phyloP scores from a whole-genome alignment of 2,888 invertebrate species.

The Cataglyphis albicans region DNA sequence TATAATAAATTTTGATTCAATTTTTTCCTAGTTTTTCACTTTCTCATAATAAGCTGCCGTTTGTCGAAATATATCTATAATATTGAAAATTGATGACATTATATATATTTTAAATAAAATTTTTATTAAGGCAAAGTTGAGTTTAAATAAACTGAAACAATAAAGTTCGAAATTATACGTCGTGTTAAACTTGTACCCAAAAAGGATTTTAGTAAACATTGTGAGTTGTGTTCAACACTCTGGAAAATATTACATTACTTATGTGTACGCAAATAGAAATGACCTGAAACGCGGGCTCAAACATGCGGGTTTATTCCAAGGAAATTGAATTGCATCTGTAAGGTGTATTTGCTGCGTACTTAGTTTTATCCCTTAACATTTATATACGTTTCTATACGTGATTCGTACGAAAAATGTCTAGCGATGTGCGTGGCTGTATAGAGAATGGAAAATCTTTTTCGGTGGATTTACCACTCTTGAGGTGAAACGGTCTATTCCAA shows the following conservation, averaged over 20 bases:
- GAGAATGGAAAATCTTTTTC: constrained; percentile 30
- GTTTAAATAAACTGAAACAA: not conserved
- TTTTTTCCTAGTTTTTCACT: not conserved
- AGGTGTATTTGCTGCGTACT: constrained; percentile 33
- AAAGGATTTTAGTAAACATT: constrained; percentile 14
- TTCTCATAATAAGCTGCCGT: not conserved
- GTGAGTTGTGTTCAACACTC: not conserved
- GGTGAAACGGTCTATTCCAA: constrained; percentile 35
- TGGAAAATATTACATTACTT: constrained; percentile 30
- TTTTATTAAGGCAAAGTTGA: not conserved
- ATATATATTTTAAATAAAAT: not conserved
- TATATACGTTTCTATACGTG: constrained; percentile 31
- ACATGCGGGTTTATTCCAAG: constrained; percentile 33
- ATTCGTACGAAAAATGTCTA: constrained; percentile 40
- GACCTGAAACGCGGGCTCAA: constrained; percentile 29
- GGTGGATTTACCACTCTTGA: constrained; percentile 19
- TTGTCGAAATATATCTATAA: not conserved
- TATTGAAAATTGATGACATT: not conserved
- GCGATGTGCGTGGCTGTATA: constrained; percentile 8
- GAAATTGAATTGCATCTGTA: constrained; percentile 32
- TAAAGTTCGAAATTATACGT: not conserved
- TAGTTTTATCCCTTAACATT: constrained; percentile 44
- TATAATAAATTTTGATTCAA: not conserved
- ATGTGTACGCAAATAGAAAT: constrained; percentile 15
- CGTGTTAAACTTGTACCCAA: not conserved